These are phyloP conservation scores for Pterocles burchelli DNA, from an alignment of 2,113 vertebrate genomes.

Conservation along the genomic window DNA sequence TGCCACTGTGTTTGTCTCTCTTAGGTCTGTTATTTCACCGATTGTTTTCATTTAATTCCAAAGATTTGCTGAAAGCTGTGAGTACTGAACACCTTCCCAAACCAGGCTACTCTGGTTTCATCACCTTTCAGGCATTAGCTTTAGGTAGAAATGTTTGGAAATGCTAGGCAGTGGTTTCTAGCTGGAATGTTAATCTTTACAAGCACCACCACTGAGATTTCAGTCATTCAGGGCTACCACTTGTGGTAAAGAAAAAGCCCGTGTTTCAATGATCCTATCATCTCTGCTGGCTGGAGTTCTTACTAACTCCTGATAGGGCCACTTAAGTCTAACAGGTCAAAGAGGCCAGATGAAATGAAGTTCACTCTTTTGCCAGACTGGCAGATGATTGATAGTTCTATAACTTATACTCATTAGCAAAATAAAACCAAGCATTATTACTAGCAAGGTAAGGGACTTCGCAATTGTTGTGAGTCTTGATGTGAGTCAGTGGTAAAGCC, in stretches of 20 bases:
- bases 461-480: not conserved
- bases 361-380: not conserved
- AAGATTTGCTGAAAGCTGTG: not conserved
- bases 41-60: not conserved
- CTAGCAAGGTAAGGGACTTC: not conserved
- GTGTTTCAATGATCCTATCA: conserved; percentile 13
- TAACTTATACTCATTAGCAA: not conserved
- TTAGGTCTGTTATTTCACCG: not conserved
- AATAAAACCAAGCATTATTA: not conserved
- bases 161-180: conserved; percentile 10
- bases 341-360: not conserved
- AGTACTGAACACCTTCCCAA: not conserved
- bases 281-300: not conserved
- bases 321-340: not conserved
- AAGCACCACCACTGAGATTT: not conserved
- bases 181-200: not conserved
- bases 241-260: not conserved
- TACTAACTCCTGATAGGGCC: not conserved
- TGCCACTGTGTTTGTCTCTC: not conserved
- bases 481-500: not conserved
- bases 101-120: not conserved
- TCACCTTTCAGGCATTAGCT: not conserved
- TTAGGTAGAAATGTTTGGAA: not conserved
- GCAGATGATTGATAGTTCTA: not conserved
- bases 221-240: conserved; percentile 2